These are phyloP conservation scores for Heliconius cydno DNA, from an alignment of 2,888 invertebrate genomes.

Conservation along the genomic window DNA sequence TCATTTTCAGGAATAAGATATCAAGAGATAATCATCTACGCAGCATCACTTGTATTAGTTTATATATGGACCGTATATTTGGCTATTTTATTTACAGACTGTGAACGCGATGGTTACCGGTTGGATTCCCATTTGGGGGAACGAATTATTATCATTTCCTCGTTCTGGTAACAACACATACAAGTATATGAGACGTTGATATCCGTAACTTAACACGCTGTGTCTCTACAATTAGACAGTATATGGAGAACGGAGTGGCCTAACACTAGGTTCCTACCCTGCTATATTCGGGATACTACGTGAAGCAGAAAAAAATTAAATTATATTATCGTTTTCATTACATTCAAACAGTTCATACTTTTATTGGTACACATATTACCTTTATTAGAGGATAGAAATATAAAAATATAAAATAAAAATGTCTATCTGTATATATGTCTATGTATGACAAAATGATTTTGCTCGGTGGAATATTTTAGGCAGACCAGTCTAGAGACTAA, in stretches of 20 bases:
- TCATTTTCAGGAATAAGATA: conserved; percentile 19
- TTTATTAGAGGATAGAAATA: not conserved
- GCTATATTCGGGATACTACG: too few species aligned
- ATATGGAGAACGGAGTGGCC: too few species aligned
- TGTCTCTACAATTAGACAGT: too few species aligned
- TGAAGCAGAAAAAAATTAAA: too few species aligned
- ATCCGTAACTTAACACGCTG: too few species aligned
- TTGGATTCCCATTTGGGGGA: too few species aligned
- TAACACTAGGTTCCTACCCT: too few species aligned
- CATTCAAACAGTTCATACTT: not conserved
- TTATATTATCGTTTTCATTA: not conserved
- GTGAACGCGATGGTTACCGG: too few species aligned
- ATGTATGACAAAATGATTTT: not conserved
- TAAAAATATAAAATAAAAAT: not conserved
- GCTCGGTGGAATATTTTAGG: conserved; percentile 17
- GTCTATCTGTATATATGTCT: too few species aligned
- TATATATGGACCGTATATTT: not conserved
- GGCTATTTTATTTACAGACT: not conserved
- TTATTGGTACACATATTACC: not conserved
- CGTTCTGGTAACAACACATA: too few species aligned
- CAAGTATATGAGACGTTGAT: too few species aligned
- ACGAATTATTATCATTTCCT: too few species aligned
- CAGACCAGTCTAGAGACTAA: not conserved
- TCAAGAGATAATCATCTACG: conserved; percentile 18
- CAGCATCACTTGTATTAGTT: conserved; percentile 5